phyloP scores from a whole-genome alignment of 1,140 invertebrate genomes.

The Harlomillsia oculata region DNA sequence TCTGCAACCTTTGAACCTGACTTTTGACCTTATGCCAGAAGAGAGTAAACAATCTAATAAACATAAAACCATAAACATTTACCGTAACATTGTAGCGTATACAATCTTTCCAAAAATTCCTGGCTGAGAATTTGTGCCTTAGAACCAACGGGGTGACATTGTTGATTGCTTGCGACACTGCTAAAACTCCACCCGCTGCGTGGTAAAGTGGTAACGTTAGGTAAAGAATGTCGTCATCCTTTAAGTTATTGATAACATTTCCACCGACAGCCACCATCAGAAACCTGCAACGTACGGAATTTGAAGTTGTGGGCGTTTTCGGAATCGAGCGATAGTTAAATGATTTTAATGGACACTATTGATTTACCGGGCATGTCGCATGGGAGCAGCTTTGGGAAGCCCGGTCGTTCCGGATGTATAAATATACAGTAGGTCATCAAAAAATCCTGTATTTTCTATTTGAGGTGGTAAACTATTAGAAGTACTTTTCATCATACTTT shows the following conservation, averaged over 20 bases:
- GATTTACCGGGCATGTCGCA: slow-evolving; percentile 29
- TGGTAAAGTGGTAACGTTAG: slow-evolving; percentile 57
- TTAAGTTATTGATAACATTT: slow-evolving; percentile 37
- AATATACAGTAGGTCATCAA: slow-evolving; percentile 67
- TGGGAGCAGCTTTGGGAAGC: slow-evolving; percentile 28
- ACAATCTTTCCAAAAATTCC: slow-evolving; percentile 57
- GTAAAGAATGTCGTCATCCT: slow-evolving; percentile 50
- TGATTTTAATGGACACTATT: too few relatives aligned
- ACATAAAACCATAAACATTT: slow-evolving; percentile 42
- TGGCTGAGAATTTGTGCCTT: slow-evolving; percentile 50
- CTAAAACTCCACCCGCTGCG: slow-evolving; percentile 41
- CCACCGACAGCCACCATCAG: slow-evolving; percentile 53
- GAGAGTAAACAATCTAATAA: slow-evolving; percentile 48
- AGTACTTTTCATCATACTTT: neutral
- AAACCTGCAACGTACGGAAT: slow-evolving; percentile 47
- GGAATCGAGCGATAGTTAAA: too few relatives aligned
- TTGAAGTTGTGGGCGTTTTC: too few relatives aligned
- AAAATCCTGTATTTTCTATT: neutral
- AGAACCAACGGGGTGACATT: slow-evolving; percentile 46
- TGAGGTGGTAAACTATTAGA: neutral
- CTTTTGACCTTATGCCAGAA: slow-evolving; percentile 57
- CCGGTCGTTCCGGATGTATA: slow-evolving; percentile 33
- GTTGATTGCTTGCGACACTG: slow-evolving; percentile 29
- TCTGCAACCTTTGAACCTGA: too few relatives aligned
- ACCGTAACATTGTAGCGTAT: slow-evolving; percentile 61